Conservation (phyloP, 2,113 vertebrate species). For the Pipra filicauda region DNA sequence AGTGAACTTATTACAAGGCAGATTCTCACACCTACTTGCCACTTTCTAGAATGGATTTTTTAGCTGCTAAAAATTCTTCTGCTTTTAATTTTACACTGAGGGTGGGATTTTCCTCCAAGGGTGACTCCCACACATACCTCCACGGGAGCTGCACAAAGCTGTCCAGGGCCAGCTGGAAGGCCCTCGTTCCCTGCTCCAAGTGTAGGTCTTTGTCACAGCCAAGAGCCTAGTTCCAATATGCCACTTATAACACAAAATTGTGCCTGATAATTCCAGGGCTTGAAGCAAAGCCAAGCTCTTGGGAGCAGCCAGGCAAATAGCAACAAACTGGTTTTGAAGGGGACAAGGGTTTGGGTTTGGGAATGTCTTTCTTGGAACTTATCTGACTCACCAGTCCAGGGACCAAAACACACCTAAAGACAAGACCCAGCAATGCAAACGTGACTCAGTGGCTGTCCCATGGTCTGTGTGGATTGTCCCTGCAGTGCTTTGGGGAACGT, state of each 20-base stretch:
- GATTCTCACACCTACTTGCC: background rate
- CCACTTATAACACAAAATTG: background rate
- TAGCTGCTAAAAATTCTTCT: background rate
- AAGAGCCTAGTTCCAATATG: background rate
- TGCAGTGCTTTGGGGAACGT: background rate
- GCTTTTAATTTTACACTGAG: background rate
- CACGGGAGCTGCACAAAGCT: background rate
- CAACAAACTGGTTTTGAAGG: background rate
- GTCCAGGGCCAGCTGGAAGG: background rate
- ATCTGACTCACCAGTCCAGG: background rate
- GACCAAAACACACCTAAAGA: background rate
- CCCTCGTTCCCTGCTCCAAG: background rate
- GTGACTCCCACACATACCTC: background rate
- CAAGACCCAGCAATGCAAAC: background rate
- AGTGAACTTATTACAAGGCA: background rate
- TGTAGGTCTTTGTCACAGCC: background rate
- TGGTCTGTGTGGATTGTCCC: background rate
- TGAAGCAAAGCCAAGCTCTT: background rate
- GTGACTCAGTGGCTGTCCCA: background rate
- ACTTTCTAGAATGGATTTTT: background rate
- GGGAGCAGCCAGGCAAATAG: background rate
- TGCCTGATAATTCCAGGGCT: background rate
- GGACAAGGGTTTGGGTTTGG: background rate
- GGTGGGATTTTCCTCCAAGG: background rate
- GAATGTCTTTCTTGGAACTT: background rate